Conservation (phyloP, 2,888 invertebrate genomes). For the Yponomeuta plumbellus region DNA sequence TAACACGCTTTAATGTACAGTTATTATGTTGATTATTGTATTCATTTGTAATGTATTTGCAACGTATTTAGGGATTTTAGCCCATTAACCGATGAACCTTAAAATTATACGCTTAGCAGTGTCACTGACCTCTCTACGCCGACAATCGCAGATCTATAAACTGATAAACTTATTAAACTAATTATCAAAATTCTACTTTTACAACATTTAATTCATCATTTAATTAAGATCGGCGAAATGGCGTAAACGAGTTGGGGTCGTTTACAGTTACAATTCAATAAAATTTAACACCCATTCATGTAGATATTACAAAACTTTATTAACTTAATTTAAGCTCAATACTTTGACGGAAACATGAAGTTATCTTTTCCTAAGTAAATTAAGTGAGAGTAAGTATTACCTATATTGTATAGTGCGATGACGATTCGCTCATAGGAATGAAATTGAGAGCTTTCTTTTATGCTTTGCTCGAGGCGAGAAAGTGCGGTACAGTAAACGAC, state of each 20-base stretch:
- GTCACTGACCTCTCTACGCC: constrained; percentile 2
- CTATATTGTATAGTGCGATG: background rate
- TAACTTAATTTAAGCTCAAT: background rate
- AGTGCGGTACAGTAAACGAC: background rate
- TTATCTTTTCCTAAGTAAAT: background rate
- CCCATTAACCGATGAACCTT: background rate
- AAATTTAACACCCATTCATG: background rate
- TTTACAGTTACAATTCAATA: background rate
- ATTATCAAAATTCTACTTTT: background rate
- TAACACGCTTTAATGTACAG: background rate
- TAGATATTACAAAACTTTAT: background rate
- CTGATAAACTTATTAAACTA: constrained; percentile 6
- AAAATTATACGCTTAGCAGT: constrained; percentile 3
- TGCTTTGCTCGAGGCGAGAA: background rate
- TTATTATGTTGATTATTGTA: background rate
- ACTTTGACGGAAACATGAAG: background rate
- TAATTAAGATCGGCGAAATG: constrained; percentile 3
- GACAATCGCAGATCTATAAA: constrained; percentile 8
- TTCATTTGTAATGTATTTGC: background rate
- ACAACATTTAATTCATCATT: constrained; percentile 9
- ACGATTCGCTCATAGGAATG: constrained; percentile 1
- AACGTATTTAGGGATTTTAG: background rate
- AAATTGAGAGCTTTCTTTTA: background rate
- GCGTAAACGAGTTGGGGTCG: background rate
- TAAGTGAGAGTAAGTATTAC: background rate